Evolutionary conservation across 1,140 invertebrate genomes (phyloP).

Genomic region (Polypedilum vanderplanki): DNA sequence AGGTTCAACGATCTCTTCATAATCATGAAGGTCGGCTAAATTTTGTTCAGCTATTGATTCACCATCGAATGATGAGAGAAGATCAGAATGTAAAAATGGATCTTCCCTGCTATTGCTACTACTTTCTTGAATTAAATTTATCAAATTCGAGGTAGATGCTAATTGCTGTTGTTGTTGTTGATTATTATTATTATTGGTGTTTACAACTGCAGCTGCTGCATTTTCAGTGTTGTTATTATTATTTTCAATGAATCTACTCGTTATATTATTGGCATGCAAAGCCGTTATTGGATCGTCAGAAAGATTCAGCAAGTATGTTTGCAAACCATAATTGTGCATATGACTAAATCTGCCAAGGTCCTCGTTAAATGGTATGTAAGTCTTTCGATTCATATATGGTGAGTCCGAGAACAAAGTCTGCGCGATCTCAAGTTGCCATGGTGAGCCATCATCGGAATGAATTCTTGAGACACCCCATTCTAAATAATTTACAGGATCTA

Average conservation of each 20-base stretch:
- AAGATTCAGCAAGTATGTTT: slow-evolving; percentile 52
- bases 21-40: slow-evolving; percentile 41
- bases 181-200: background rate
- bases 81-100: slow-evolving; percentile 38
- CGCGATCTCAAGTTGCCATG: slow-evolving; percentile 51
- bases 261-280: background rate
- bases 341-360: slow-evolving; percentile 49
- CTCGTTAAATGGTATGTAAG: slow-evolving; percentile 57
- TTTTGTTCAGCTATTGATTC: slow-evolving; percentile 42
- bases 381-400: slow-evolving; percentile 62
- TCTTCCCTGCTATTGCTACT: slow-evolving; percentile 32
- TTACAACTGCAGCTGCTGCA: background rate
- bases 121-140: background rate
- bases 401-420: slow-evolving; percentile 49
- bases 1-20: slow-evolving; percentile 38
- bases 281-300: slow-evolving; percentile 36
- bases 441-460: slow-evolving; percentile 50
- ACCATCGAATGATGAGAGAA: slow-evolving; percentile 36
- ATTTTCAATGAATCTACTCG: background rate
- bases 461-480: slow-evolving; percentile 42
- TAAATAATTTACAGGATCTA: slow-evolving; percentile 58
- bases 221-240: slow-evolving; percentile 33
- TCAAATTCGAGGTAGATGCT: background rate
- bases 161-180: background rate
- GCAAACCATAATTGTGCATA: slow-evolving; percentile 45